Percentiles rank a stretch among this genome's conserved stretches.
phyloP scores from a whole-genome alignment of 2,797 vertebrate species.

The Micrastur ruficollis region DNA sequence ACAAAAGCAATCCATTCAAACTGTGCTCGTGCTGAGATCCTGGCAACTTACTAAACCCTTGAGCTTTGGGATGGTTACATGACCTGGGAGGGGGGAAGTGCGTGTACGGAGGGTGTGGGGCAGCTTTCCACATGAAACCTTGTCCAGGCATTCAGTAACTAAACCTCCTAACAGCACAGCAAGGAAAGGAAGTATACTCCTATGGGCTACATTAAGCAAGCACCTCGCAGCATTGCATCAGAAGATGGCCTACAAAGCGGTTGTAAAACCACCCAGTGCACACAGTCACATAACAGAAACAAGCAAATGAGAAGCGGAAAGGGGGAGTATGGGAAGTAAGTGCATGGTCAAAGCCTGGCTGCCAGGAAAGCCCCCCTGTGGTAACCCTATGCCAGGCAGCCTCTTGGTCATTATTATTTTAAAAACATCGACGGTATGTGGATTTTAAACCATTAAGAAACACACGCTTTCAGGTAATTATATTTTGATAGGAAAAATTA shows the following conservation, averaged over 20 bases:
- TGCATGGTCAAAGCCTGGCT: background rate
- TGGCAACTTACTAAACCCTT: background rate
- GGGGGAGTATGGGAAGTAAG: fast-evolving
- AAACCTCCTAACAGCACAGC: background rate
- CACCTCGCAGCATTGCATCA: background rate
- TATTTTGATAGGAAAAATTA: background rate
- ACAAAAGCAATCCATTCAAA: background rate
- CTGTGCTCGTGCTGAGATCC: background rate
- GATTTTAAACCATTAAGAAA: background rate
- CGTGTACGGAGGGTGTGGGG: background rate
- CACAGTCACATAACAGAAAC: fast-evolving
- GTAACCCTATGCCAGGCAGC: background rate
- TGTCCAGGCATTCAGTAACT: background rate
- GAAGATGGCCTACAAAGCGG: background rate
- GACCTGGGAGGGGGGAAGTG: background rate
- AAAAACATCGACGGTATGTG: fast-evolving
- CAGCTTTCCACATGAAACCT: background rate
- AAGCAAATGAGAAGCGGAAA: fast-evolving
- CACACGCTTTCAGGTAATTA: background rate
- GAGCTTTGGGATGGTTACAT: background rate
- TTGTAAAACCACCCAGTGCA: background rate
- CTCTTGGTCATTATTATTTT: background rate
- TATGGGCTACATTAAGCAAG: background rate
- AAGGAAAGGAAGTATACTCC: background rate
- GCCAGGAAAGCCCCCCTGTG: background rate